phyloP scores from a whole-genome alignment of 1,140 invertebrate species.

The Sycobia sp. region DNA sequence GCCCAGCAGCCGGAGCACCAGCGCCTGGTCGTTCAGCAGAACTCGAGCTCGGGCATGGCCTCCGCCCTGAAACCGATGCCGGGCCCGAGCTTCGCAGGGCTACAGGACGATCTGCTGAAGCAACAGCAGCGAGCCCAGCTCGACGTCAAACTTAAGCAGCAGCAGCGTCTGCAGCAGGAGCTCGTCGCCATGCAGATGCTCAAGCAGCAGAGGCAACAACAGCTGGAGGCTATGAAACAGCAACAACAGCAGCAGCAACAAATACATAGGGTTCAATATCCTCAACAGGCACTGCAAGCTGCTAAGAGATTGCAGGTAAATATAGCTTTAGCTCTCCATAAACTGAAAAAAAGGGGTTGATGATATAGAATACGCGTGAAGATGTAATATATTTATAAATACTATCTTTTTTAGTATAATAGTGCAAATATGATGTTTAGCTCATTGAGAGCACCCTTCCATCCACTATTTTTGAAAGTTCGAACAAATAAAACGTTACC shows the following conservation, averaged over 20 bases:
- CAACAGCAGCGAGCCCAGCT: conserved; percentile 53
- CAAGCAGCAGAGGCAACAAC: conserved; percentile 60
- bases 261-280: conserved; percentile 20
- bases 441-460: too few species aligned
- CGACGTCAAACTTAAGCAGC: conserved; percentile 49
- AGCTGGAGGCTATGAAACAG: conserved; percentile 53
- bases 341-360: too few species aligned
- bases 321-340: too few species aligned
- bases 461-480: too few species aligned
- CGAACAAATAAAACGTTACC: too few species aligned
- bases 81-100: conserved; percentile 46
- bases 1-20: conserved; percentile 60
- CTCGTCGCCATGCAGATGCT: conserved; percentile 51
- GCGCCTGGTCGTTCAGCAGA: conserved; percentile 52
- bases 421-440: too few species aligned
- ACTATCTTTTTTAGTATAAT: too few species aligned
- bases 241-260: conserved; percentile 49
- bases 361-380: too few species aligned
- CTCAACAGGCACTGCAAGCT: conserved; percentile 46
- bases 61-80: conserved; percentile 37
- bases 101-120: conserved; percentile 50
- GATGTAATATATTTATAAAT: too few species aligned
- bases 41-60: conserved; percentile 35
- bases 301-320: conserved; percentile 54
- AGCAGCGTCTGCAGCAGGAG: conserved; percentile 49